Evolutionary conservation across 2,888 invertebrate species (phyloP).

Genomic region (Sceliomorpha sp.): DNA sequence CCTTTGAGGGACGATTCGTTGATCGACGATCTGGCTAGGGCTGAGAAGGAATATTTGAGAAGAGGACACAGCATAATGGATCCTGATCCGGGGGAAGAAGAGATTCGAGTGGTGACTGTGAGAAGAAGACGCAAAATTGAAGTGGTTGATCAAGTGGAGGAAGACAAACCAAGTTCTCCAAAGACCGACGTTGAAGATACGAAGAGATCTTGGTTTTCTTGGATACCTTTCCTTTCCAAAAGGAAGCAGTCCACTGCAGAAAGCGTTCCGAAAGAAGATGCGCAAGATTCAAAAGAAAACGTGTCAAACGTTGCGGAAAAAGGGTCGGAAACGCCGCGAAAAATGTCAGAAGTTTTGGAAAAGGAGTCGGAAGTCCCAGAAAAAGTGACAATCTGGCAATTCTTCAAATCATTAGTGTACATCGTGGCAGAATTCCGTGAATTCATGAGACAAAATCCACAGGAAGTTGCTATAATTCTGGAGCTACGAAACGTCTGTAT

Average conservation of each 20-base stretch:
- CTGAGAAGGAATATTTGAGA: slow-evolving; percentile 66
- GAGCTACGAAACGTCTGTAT: slow-evolving; percentile 85
- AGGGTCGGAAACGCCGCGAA: no score
- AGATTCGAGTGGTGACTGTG: slow-evolving; percentile 56
- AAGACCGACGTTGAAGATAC: no score
- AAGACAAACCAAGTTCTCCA: slow-evolving; percentile 67
- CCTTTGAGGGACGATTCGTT: slow-evolving; percentile 64
- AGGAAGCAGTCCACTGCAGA: slow-evolving; percentile 66
- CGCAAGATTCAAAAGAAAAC: slow-evolving; percentile 38
- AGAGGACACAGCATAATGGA: slow-evolving; percentile 67
- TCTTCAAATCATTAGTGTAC: slow-evolving; percentile 63
- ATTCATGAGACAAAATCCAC: slow-evolving; percentile 81
- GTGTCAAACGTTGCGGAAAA: slow-evolving; percentile 6
- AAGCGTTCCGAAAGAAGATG: slow-evolving; percentile 68
- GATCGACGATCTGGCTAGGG: slow-evolving; percentile 56
- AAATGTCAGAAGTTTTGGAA: no score
- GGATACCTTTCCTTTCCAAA: slow-evolving; percentile 65
- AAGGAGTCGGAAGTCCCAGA: no score
- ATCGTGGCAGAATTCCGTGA: slow-evolving; percentile 81
- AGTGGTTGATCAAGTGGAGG: slow-evolving; percentile 65
- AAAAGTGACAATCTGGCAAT: slow-evolving; percentile 63
- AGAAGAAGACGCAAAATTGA: slow-evolving; percentile 61
- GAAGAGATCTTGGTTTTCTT: slow-evolving; percentile 66
- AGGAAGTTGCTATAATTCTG: slow-evolving; percentile 82
- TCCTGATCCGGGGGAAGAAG: slow-evolving; percentile 56